These are phyloP conservation scores for Pheosia gnoma DNA, from an alignment of 2,888 invertebrate genomes.

Conservation along the genomic window DNA sequence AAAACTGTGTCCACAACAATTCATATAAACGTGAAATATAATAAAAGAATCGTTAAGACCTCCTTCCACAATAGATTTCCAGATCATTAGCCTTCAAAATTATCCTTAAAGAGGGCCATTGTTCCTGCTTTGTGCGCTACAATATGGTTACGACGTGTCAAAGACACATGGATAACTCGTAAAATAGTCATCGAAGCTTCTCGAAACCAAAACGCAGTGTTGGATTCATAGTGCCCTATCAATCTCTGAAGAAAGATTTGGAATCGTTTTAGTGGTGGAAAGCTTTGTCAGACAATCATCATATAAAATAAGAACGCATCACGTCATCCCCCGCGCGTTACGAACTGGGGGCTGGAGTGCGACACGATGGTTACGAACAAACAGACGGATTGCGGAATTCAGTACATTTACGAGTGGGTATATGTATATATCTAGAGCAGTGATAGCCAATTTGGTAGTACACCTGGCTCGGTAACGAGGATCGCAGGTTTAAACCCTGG, in stretches of 20 bases:
- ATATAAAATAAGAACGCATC: neutral
- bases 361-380: neutral
- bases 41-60: too few species aligned
- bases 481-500: too few species aligned
- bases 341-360: neutral
- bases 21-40: too few species aligned
- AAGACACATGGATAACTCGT: too few species aligned
- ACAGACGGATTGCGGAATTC: neutral
- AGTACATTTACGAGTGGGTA: neutral
- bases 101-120: neutral
- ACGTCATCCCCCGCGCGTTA: neutral
- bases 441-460: too few species aligned
- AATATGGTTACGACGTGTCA: neutral
- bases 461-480: too few species aligned
- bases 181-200: too few species aligned
- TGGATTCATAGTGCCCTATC: too few species aligned
- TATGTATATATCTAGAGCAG: too few species aligned
- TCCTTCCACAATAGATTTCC: neutral
- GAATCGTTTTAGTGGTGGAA: neutral
- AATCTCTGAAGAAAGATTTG: too few species aligned
- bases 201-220: too few species aligned
- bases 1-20: too few species aligned
- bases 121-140: neutral
- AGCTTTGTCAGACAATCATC: neutral
- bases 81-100: conserved; percentile 4